Conservation (phyloP, 2,888 invertebrate genomes). For the Mesorhabditis sp. region DNA sequence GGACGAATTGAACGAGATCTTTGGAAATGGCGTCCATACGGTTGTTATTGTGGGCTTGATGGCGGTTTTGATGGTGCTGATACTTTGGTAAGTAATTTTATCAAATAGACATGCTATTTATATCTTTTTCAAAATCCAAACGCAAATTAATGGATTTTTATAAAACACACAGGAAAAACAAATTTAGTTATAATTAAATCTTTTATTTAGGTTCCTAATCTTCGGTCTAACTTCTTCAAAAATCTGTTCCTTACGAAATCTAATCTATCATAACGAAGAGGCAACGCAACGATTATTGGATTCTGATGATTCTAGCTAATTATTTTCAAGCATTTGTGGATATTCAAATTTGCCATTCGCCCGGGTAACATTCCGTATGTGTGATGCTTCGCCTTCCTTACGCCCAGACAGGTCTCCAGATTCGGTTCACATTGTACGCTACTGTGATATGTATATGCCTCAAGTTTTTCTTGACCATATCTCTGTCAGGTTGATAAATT, state of each 20-base stretch:
- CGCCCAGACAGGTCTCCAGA: too few relatives aligned
- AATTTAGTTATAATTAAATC: background rate
- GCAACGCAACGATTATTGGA: background rate
- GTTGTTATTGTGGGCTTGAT: background rate
- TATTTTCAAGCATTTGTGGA: too few relatives aligned
- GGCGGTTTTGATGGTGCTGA: background rate
- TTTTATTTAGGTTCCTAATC: background rate
- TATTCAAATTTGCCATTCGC: too few relatives aligned
- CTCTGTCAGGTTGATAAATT: too few relatives aligned
- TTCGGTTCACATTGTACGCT: too few relatives aligned
- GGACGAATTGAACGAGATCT: background rate
- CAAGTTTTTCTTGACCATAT: too few relatives aligned
- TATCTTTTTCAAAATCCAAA: background rate
- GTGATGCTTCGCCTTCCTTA: too few relatives aligned
- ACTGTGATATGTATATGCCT: too few relatives aligned
- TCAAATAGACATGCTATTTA: background rate
- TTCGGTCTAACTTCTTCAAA: slow-evolving; percentile 3
- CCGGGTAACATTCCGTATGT: too few relatives aligned
- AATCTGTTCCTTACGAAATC: background rate
- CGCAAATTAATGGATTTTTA: too few relatives aligned
- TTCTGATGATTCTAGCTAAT: background rate
- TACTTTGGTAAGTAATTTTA: slow-evolving; percentile 1
- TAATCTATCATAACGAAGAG: background rate
- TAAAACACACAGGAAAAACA: too few relatives aligned
- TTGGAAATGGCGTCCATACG: background rate